Base-by-base conservation (phyloP, 2,113 vertebrate species). In the Nothobranchius furzeri region DNA sequence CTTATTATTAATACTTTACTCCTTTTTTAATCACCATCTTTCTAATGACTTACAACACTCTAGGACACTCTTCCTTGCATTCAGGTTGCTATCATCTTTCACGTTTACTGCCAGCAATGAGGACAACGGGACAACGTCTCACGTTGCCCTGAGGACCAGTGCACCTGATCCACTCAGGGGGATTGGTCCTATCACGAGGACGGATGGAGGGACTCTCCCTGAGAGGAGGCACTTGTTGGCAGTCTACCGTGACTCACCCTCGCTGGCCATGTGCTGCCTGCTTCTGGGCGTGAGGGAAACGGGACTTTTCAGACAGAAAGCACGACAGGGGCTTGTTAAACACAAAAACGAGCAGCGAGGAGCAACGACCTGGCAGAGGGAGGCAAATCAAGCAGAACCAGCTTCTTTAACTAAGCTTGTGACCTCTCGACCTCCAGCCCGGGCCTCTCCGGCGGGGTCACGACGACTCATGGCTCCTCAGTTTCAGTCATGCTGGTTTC, bases 131-230 rank as follows among this genome's bases (percentile, higher is more conserved):
- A 13, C 52, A 49, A 35, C 47, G 75, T 80, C 73, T 92, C 88
- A 85, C 63, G 65, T 88, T 88, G 79, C 86, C 65, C 46, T 30
- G 36, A 66, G 72, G 68, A 68, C 66, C 3, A 36, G 55, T 20
- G 73, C 88, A 92, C 87, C 89, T 91, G 91, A 91, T 86, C 60
- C 73, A 64, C 75, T 50, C 30, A 8, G 64, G 65, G 70, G 80
- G 68, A 79, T 80, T 75, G 79, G 77, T 75, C 77, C 65, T 78
- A 71, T 84, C 78, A 77, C 80, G 80, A 15, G 72, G 68, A 86
- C 80, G 73, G 85, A 83, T 74, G 76, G 74, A 73, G 89, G 89
- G 88, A 86, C 89, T 90, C 87, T 91, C 89, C 84, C 88, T 68
- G 70, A 76, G 71, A 79, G 71, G 74, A 88, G 81, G 58, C 78